phyloP scores from a whole-genome alignment of 2,113 vertebrate genomes.

The Dromaius novaehollandiae region DNA sequence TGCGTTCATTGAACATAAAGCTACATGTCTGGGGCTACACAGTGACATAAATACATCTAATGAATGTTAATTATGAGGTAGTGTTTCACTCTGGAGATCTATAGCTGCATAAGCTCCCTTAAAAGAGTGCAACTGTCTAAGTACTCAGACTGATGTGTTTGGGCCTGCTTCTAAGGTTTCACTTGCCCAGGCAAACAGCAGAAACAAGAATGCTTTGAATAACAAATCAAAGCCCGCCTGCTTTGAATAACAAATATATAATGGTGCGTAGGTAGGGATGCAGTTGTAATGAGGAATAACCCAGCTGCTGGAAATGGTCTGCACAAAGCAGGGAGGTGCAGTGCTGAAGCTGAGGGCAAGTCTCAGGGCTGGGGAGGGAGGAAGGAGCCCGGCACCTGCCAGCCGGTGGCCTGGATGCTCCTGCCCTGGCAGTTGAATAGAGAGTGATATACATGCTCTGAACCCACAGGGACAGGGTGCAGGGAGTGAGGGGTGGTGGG shows the following conservation, averaged over 20 bases:
- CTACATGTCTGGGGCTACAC: not conserved
- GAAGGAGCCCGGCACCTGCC: not conserved
- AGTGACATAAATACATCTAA: not conserved
- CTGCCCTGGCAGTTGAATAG: not conserved
- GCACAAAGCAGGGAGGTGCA: not conserved
- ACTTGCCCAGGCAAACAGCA: not conserved
- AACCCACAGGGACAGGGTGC: not conserved
- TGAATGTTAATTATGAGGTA: conserved; percentile 19
- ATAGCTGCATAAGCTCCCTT: not conserved
- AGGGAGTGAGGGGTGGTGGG: not conserved
- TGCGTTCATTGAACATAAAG: not conserved
- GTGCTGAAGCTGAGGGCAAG: accelerated
- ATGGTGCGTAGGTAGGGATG: not conserved
- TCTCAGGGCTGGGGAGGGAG: not conserved
- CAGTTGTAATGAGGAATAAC: not conserved
- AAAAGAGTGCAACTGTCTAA: not conserved
- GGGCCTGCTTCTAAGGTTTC: not conserved
- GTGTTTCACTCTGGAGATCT: conserved; percentile 11
- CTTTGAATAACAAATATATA: conserved; percentile 48
- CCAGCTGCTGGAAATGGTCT: not conserved
- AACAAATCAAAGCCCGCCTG: conserved; percentile 1
- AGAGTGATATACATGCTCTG: not conserved
- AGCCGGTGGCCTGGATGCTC: accelerated
- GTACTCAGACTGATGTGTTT: not conserved
- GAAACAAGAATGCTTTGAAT: conserved; percentile 37